These are phyloP conservation scores for Drosophila greeni DNA, from an alignment of 2,888 invertebrate species.

Conservation along the genomic window DNA sequence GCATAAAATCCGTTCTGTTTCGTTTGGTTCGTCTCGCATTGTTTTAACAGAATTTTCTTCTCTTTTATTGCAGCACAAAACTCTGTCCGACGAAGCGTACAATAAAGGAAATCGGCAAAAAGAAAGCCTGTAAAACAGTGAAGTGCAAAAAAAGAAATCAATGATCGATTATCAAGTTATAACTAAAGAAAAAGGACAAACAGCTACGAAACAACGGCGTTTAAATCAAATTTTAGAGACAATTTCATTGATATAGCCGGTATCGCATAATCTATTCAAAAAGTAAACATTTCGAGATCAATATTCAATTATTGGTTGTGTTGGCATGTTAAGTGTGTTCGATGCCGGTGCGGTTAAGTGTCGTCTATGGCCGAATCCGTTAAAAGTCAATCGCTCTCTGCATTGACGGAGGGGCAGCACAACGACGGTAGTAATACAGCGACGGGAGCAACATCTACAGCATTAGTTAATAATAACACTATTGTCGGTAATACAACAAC, in stretches of 20 bases:
- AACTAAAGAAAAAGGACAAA: conserved; percentile 1
- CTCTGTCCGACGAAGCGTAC: conserved; percentile 11
- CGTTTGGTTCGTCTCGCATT: conserved; percentile 9
- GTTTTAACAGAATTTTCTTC: background rate
- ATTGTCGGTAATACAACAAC: conserved; percentile 39
- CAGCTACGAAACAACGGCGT: background rate
- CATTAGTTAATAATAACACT: conserved; percentile 36
- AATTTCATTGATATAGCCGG: conserved; percentile 1
- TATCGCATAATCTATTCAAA: conserved; percentile 6
- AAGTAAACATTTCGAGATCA: conserved; percentile 33
- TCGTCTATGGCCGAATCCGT: conserved; percentile 95
- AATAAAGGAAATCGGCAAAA: conserved; percentile 1
- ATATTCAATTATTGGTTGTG: conserved; percentile 40
- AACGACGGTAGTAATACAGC: conserved; percentile 65
- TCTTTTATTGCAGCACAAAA: conserved; percentile 30
- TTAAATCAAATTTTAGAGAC: conserved; percentile 6
- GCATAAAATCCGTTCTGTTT: no score
- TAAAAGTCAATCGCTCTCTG: conserved; percentile 87
- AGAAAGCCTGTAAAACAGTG: conserved; percentile 10
- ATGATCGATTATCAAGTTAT: conserved; percentile 3
- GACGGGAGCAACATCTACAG: conserved; percentile 47
- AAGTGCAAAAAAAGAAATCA: conserved; percentile 18
- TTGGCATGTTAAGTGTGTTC: conserved; percentile 79
- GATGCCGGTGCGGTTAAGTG: conserved; percentile 85
- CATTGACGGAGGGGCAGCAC: conserved; percentile 83